phyloP scores from a whole-genome alignment of 2,797 vertebrate genomes.

The Vireo griseus region DNA sequence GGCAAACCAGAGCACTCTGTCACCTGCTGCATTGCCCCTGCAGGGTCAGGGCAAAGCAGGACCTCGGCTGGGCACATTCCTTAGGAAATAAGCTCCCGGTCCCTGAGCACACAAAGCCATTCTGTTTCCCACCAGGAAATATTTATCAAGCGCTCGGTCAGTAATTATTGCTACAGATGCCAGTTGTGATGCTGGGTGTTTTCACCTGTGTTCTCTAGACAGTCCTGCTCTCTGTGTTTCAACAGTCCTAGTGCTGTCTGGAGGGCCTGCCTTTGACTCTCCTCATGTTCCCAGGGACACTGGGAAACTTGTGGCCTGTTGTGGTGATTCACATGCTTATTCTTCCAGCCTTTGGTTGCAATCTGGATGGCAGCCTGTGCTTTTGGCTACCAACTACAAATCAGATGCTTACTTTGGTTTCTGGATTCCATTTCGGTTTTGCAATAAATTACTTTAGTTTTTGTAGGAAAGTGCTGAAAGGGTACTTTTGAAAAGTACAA shows the following conservation, averaged over 20 bases:
- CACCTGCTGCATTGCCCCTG: background rate
- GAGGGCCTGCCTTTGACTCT: background rate
- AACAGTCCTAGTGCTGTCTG: background rate
- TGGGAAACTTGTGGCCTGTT: background rate
- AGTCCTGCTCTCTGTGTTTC: background rate
- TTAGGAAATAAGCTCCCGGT: background rate
- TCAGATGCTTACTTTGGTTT: background rate
- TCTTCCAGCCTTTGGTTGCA: background rate
- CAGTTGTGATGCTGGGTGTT: background rate
- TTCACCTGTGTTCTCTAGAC: background rate
- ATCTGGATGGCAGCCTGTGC: background rate
- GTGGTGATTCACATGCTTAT: background rate
- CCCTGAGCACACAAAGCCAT: background rate
- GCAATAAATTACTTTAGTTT: background rate
- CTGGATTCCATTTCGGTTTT: background rate
- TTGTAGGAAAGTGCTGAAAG: background rate
- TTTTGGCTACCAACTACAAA: background rate
- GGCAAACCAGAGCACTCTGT: background rate
- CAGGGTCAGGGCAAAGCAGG: background rate
- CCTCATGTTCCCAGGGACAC: background rate
- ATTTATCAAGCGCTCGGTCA: background rate
- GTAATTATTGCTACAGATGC: background rate
- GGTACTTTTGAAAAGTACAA: background rate
- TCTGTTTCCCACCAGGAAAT: background rate
- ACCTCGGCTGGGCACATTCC: fast-evolving